Evolutionary conservation across 2,113 vertebrate species (phyloP).

Genomic region (Agapornis roseicollis): DNA sequence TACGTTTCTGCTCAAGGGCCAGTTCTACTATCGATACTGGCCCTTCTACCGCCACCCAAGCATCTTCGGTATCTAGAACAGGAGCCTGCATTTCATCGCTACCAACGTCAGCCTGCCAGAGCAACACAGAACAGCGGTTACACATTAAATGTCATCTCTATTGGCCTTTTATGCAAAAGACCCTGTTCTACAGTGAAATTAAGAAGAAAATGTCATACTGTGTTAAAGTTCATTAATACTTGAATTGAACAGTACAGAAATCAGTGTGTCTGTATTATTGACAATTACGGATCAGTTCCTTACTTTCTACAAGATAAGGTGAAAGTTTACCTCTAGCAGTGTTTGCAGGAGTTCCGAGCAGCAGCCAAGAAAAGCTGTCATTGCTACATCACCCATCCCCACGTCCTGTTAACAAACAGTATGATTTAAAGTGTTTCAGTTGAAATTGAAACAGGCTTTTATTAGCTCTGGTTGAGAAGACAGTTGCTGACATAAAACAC

Average conservation of each 20-base stretch:
- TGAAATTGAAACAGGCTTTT: neutral
- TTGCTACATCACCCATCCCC: slow-evolving; percentile 89
- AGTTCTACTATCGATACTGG: slow-evolving; percentile 89
- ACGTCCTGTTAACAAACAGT: slow-evolving; percentile 82
- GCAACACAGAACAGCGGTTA: neutral
- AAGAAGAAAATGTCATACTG: rapidly evolving
- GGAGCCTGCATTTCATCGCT: slow-evolving; percentile 85
- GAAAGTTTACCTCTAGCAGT: slow-evolving; percentile 88
- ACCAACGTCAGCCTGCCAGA: slow-evolving; percentile 82
- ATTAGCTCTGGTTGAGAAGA: neutral
- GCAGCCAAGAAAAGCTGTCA: slow-evolving; percentile 89
- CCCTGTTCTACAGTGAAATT: neutral
- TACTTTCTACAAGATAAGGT: neutral
- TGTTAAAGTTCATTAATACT: neutral
- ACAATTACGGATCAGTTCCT: neutral
- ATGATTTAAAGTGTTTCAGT: neutral
- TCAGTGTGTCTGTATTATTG: neutral
- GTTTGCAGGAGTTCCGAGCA: slow-evolving; percentile 91
- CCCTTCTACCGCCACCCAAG: slow-evolving; percentile 85
- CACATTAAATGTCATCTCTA: rapidly evolving
- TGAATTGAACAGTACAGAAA: neutral
- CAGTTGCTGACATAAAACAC: neutral
- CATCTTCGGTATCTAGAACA: slow-evolving; percentile 85
- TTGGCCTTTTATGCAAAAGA: neutral
- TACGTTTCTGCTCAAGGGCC: slow-evolving; percentile 88